Base-by-base conservation (phyloP, 2,888 invertebrate species). In the Acronicta aceris region DNA sequence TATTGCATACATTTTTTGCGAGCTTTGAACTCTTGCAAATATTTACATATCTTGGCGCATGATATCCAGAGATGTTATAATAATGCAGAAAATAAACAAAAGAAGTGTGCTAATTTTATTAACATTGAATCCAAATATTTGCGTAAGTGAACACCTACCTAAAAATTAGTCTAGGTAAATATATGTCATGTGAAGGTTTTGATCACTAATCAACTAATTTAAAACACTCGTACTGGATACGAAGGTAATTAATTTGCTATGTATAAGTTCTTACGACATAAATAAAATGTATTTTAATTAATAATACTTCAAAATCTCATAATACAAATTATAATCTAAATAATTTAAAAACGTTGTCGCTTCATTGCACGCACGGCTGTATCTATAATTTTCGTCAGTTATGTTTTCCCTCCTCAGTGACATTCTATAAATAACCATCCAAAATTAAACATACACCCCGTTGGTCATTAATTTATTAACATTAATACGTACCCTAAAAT, bases 21-120 rank as follows among this genome's bases (percentile, higher is more conserved):
- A 53, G 47, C 71, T 72, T 74, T 74, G 71, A 74, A 65, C 36
- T 59, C 13, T 33, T 46, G 33, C 49, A 74, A 74, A 72, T 72
- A 61, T 72, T 65, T 71, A 57, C 30, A 10, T 33, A 33, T 45
- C 49, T 45, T 25, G 38, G 36, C 15, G 17, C 40, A 38, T 49
- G 21, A 45, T 45, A 15, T 25, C 36, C 6, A 21, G 36, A 2
- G 25, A 36, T 33, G 9, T 36, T 21, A 53, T 36, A n/a, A 52
- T 53, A 17, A 6, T 25, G 21, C 4, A 21, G 21, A 21, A 53
- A 53, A 43, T 9, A n/a, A 8, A 53, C 33, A 10, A 13, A 7
- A 33, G 47, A 12, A 13, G 9, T 17, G 5, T 17, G 33, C 12
- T 48, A 12, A 16, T 49, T 5, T 25, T 49, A 25, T 36, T 33